Base-by-base conservation (phyloP, 2,888 invertebrate species). In the Spicauda simplicius region DNA sequence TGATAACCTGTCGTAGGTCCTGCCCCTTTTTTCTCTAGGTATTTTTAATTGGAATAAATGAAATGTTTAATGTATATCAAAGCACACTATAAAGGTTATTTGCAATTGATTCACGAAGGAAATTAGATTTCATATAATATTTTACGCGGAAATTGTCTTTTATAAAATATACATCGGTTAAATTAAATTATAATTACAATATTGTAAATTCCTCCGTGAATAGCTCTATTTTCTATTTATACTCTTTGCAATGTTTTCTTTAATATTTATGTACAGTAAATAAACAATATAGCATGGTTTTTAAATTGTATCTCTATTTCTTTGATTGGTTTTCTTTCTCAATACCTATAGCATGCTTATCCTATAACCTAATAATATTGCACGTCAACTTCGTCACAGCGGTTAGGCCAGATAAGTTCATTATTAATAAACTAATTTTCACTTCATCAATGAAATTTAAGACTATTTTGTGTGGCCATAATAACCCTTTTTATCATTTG, bases 181-280 rank as follows among this genome's bases (percentile, higher is more conserved):
- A 6, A 10, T 50, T 16, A 50, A 50, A 50, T 50, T 37, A 18
- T 50, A 50, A 8, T 50, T 1, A 10, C 18, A 16, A 16, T n/a
- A 18, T 50, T 18, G 18, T 62, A 64, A 56, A 45, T 70, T 69
- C 71, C 75, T 77, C 75, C 73, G 73, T 71, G 71, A 73, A 73
- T 72, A 76, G 57, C 61, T 70, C 57, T 65, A 70, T 76, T 78
- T 80, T 79, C 71, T 77, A 73, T 80, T 74, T 80, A 80, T 81
- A 82, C 85, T 90, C 92, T 93, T 92, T 93, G 93, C 93, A 93
- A 92, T 93, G 93, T 93, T 93, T 93, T 91, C 93, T 83, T 83
- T 71, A 45, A 73, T 67, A 52, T 62, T 72, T 74, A 74, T 73
- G 71, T 79, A 84, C 80, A 82, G 80, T 45, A 52, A 37, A 33